Percentiles rank a stretch among this genome's conserved stretches.
phyloP scores from a whole-genome alignment of 2,888 invertebrate species.

The Blera fallax region DNA sequence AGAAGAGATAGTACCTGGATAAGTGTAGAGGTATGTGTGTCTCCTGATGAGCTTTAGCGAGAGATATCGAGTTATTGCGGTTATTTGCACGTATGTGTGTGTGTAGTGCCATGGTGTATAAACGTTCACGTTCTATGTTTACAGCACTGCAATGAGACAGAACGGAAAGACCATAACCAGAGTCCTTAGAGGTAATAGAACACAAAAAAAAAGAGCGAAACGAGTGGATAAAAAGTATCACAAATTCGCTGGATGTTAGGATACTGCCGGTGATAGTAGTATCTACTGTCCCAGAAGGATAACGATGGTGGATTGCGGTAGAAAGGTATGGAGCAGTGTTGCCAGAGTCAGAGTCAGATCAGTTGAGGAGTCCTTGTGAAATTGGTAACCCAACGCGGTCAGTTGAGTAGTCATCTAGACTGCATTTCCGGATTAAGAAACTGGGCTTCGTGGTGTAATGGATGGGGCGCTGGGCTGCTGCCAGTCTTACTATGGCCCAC shows the following conservation, averaged over 20 bases:
- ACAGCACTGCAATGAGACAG: slow-evolving; percentile 30
- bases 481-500: no score
- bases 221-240: slow-evolving; percentile 37
- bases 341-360: no score
- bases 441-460: no score
- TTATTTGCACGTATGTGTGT: slow-evolving; percentile 38
- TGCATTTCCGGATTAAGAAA: no score
- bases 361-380: not conserved
- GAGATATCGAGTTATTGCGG: slow-evolving; percentile 65
- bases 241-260: slow-evolving; percentile 37
- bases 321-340: slow-evolving; percentile 7
- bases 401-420: no score
- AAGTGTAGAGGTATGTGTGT: not conserved
- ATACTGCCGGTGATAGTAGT: slow-evolving; percentile 16
- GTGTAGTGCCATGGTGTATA: not conserved
- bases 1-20: not conserved
- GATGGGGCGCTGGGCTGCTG: no score
- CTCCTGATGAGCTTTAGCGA: not conserved
- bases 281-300: slow-evolving; percentile 27
- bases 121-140: slow-evolving; percentile 30
- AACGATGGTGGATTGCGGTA: slow-evolving; percentile 11
- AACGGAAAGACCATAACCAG: slow-evolving; percentile 21
- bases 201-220: slow-evolving; percentile 10
- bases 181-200: slow-evolving; percentile 6
- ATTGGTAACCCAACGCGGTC: no score